Conservation (phyloP, 2,113 vertebrate species). For the Psittacus erithacus region DNA sequence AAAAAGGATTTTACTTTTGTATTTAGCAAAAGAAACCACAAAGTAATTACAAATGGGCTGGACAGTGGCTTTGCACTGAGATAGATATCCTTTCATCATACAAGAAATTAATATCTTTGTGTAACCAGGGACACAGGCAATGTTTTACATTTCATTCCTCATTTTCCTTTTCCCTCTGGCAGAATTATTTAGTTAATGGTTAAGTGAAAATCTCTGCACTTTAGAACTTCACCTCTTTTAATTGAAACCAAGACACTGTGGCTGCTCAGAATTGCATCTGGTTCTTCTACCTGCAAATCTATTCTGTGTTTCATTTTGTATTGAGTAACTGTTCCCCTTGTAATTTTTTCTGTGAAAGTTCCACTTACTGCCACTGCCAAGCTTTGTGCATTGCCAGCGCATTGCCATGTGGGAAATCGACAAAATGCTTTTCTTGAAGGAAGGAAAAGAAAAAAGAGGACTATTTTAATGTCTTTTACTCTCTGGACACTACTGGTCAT, state of each 20-base stretch:
- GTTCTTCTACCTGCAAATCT: not conserved
- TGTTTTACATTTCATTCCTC: not conserved
- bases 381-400: not conserved
- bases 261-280: not conserved
- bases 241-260: not conserved
- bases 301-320: not conserved
- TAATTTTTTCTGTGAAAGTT: not conserved
- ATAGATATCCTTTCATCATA: not conserved
- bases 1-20: not conserved
- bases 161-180: constrained; percentile 11
- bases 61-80: not conserved
- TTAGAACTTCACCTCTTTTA: not conserved
- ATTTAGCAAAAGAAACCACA: not conserved
- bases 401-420: not conserved
- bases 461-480: not conserved
- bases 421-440: not conserved
- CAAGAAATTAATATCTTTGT: not conserved
- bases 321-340: not conserved
- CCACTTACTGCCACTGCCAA: not conserved
- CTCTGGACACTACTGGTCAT: not conserved
- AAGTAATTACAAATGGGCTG: not conserved
- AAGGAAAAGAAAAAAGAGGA: not conserved
- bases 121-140: not conserved
- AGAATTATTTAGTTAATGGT: constrained; percentile 15
- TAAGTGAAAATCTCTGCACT: not conserved